Evolutionary conservation across 2,888 invertebrate species (phyloP), one percentile per base, ranked within the genome.

Genomic region (Drosophila siamana): DNA sequence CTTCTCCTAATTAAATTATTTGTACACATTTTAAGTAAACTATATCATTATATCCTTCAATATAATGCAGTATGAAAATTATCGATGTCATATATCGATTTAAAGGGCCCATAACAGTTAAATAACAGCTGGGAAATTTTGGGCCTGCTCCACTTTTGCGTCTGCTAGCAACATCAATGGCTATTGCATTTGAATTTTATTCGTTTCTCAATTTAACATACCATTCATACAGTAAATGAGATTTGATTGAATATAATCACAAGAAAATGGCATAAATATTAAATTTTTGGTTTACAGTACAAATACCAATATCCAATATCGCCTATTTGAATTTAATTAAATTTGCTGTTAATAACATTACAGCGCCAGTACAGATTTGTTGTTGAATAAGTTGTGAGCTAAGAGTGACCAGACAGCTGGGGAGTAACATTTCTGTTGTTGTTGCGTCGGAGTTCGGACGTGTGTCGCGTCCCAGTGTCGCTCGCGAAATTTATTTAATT

Each of bases 401-500:
- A 24, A 63, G 62, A 63, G 63, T 63, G 63, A 63, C 63, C 63
- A 57, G 57, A 43, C 71, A 70, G 71, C 72, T 61, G 74, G 64
- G 9, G 13, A 56, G 52, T 71, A 62, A 76, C 77, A 76, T 71
- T 74, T 74, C 74, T 77, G 72, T 77, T 71, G 74, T 77, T 74
- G 73, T 76, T 72, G 61, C 74, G 77, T 62, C 66, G 74, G 36
- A 77, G 74, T 66, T 66, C 72, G 74, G 74, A 74, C 73, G 77
- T 74, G 77, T 33, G 26, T 56, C 51, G 61, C 43, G 78, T 68
- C 69, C 19, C 19, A 73, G 78, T 61, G 24, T 63, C 50, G 74
- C 38, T 77, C 78, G 75, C 78, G 78, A 64, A 61, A 72, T 78
- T 78, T 73, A 78, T 75, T 75, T 75, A 61, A 73, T 64, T 68